Evolutionary conservation across 2,113 vertebrate genomes (phyloP), one percentile per base, ranked within the genome.

Genomic region (Cathartes aura): DNA sequence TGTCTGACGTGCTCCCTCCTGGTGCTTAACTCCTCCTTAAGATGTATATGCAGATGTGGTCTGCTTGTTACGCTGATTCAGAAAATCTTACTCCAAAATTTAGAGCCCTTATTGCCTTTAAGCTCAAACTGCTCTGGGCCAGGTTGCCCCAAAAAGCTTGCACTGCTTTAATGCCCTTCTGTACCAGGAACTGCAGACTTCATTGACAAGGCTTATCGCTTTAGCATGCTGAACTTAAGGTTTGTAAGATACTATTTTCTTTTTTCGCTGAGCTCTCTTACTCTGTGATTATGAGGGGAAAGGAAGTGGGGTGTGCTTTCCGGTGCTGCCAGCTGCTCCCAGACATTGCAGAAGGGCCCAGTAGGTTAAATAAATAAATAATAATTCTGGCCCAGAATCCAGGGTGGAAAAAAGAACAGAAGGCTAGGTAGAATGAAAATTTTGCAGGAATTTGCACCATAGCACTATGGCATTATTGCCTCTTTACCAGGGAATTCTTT

Each of bases 131-230:
- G 8, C 48, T 59, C 19, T 15, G 45, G 62, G 38, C 15, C 56
- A 59, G 38, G 13, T 3, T 74, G 30, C 34, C 43, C 22, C 15
- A 4, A 62, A 42, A 45, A 56, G 1, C 56, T 52, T 52, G 26
- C 15, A 9, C 38, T 53, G 52, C 64, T 40, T 22, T 55, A 43
- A 18, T 55, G 17, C 15, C 27, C 17, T 47, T 47, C 71, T 36
- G 18, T 36, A 40, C 29, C 21, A 34, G 55, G 34, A 62, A 32
- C 29, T 12, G 47, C 9, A 70, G 18, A 9, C 23, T 16, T 27
- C 36, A 2, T 3, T 18, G 15, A 5, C 24, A 36, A 67, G 36
- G 38, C 29, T 62, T 40, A 22, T 12, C 0, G 0, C 6, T 26
- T 60, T 11, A 59, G 17, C 8, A 2, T 5, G 5, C 23, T 48